A percentile compares a stretch with the other conserved stretches of the same genome.
phyloP scores from a whole-genome alignment of 2,888 invertebrate genomes.

The Drosophila tripunctata region DNA sequence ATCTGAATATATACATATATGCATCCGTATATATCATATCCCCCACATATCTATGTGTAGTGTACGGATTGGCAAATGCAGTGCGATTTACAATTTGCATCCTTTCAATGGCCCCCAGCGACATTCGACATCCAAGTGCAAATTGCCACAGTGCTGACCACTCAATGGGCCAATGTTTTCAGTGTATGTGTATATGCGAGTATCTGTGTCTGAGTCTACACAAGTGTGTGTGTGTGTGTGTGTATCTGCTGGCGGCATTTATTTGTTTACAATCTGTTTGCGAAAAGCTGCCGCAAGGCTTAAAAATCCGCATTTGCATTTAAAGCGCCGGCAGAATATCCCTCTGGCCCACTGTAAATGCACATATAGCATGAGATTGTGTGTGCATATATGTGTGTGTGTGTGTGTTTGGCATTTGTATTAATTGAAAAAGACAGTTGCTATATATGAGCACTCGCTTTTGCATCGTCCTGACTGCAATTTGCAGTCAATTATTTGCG shows the following conservation, averaged over 20 bases:
- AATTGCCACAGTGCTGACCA: slow-evolving; percentile 56
- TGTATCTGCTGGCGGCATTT: slow-evolving; percentile 71
- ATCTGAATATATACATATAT: slow-evolving; percentile 8
- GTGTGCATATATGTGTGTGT: slow-evolving; percentile 10
- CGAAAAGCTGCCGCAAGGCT: slow-evolving; percentile 63
- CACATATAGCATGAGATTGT: slow-evolving; percentile 19
- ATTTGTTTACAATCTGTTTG: slow-evolving; percentile 80
- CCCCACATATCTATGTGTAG: slow-evolving; percentile 23
- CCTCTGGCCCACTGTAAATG: slow-evolving; percentile 1
- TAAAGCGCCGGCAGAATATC: slow-evolving; percentile 28
- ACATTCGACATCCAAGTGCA: slow-evolving; percentile 34
- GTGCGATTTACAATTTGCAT: slow-evolving; percentile 35
- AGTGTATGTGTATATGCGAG: slow-evolving; percentile 27
- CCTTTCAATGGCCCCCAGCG: slow-evolving; percentile 37
- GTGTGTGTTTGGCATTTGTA: slow-evolving; percentile 36
- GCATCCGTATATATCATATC: neutral
- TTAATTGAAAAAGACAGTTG: slow-evolving; percentile 70
- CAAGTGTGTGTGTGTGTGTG: slow-evolving; percentile 14
- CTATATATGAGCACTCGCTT: slow-evolving; percentile 14
- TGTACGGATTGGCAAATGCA: slow-evolving; percentile 49
- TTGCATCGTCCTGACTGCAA: too few relatives aligned
- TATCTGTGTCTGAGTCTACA: slow-evolving; percentile 3
- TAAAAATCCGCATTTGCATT: slow-evolving; percentile 70
- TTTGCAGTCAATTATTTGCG: slow-evolving; percentile 18
- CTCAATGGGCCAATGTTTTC: slow-evolving; percentile 33